Base-by-base conservation (phyloP, 2,797 vertebrate species). In the Sebastes reedi region DNA sequence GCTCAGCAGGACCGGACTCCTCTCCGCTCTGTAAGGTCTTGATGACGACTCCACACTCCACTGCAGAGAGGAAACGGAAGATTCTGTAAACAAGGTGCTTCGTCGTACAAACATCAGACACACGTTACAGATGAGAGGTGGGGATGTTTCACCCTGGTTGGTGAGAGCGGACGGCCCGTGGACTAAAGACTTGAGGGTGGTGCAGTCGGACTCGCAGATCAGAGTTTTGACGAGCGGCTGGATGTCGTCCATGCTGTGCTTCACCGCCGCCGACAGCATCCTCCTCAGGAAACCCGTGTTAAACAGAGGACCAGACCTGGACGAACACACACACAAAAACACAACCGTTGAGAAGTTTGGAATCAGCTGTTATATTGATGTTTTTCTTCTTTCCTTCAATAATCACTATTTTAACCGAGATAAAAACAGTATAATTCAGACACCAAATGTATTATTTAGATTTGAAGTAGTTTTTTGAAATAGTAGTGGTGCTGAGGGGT, bases 191-290 rank as follows among this genome's bases (percentile, higher is more conserved):
- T 97, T 99, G 20, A 92, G 92, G 58, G 95, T 96, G 79, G 96
- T 97, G 85, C 98, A 99, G 79, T 99, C 98, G 1, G 97, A 97
- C 95, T 99, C 98, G 79, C 96, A 98, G 85, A 98, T 94, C 32
- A 99, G 91, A 0, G 97, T 97, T 87, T 99, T 99, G 87, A 99
- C 81, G 69, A 99, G 95, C 0, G 97, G 90, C 90, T 98, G 97
- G 90, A 97, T 95, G 88, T 99, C 98, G 62, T 97, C 97, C 93
- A 99, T 95, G 56, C 96, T 97, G 87, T 97, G 95, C 83, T 97
- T 94, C 75, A 96, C 92, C 1, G 97, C 96, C 34, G 97, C 97
- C 74, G 94, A 92, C 30, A 98, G 86, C 98, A 99, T 99, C 90
- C 96, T 94, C 87, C 97, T 95, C 81, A 99, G 95, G 91, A 99